Evolutionary conservation across 2,797 vertebrate species (phyloP), one percentile per base, ranked within the genome.

Genomic region (Xyrichtys novacula): DNA sequence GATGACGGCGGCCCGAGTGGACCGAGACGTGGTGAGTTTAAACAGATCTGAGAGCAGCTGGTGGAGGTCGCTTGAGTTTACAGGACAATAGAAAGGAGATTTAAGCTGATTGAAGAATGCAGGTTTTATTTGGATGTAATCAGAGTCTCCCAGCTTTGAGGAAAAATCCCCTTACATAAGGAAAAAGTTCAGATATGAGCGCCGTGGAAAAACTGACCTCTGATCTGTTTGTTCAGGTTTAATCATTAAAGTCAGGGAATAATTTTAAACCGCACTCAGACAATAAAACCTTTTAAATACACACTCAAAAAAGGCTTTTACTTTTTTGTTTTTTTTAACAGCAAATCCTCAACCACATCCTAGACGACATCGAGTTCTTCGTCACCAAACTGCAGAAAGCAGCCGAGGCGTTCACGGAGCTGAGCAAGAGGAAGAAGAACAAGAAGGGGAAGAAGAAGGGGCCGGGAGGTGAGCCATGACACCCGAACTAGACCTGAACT

Each of bases 261-360:
- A n/a, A 29, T 5, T 36, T 44, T 14, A 15, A 23, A 20, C 9
- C 2, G 12, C 6, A 44, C 42, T 12, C 42, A 44, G 14, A 44
- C 43, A 44, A n/a, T 40, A n/a, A 14, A 28, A 26, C 47, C 10
- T 5, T 47, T 4, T 7, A 14, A 16, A 17, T 9, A 12, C 28
- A 17, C 25, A 5, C 29, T 31, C n/a, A 6, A 34, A 43, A 15
- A 23, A 12, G 19, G 14, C 29, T 31, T n/a, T 40, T 50, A 0
- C 42, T 31, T 31, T 11, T 1, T 32, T 32, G 31, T 0, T 46
- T 31, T 31, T 11, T 1, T 32, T 32, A 10, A 0, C 85, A 99
- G 98, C 96, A 99, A 98, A 98, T 98, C 86, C 94, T 99, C 78
- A 99, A 99, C 89, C 98, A 97, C 87, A 93, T 99, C 89, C 94